These are phyloP conservation scores for Molossus molossus DNA, from an alignment of 2,797 vertebrate genomes.

Conservation along the genomic window DNA sequence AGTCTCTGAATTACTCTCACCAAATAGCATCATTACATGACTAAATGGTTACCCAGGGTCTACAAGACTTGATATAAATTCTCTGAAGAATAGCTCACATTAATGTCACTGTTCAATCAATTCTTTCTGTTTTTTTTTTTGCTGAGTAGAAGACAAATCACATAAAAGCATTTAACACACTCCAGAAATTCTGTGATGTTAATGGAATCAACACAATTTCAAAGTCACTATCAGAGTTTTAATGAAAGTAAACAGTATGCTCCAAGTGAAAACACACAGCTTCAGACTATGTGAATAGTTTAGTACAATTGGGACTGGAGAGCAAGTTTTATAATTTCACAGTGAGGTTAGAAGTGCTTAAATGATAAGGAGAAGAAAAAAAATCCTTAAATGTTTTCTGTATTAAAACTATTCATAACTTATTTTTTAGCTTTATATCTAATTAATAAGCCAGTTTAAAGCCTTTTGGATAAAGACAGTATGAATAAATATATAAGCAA, in stretches of 20 bases:
- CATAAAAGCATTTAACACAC: constrained; percentile 1
- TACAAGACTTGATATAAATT: background rate
- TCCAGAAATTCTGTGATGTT: background rate
- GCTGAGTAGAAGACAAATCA: background rate
- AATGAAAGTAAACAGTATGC: constrained; percentile 22
- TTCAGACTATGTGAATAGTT: background rate
- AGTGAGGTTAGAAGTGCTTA: background rate
- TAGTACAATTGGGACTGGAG: background rate
- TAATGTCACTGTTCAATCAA: constrained; percentile 41
- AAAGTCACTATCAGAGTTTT: constrained; percentile 36
- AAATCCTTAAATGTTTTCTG: background rate
- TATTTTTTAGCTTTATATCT: background rate
- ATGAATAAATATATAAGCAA: background rate
- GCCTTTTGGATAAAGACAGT: background rate
- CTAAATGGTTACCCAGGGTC: background rate
- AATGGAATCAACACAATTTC: constrained; percentile 66
- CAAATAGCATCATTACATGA: constrained; percentile 22
- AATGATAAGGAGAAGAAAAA: constrained; percentile 3
- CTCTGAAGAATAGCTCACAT: constrained; percentile 32
- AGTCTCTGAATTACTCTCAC: background rate
- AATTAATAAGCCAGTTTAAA: constrained; percentile 39
- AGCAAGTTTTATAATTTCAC: constrained; percentile 5
- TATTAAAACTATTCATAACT: background rate
- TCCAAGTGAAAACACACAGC: background rate
- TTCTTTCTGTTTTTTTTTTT: background rate